A percentile compares a stretch with the other conserved stretches of the same genome.
Conservation (phyloP, 2,888 invertebrate genomes). For the Sarcophaga caerulescens region DNA sequence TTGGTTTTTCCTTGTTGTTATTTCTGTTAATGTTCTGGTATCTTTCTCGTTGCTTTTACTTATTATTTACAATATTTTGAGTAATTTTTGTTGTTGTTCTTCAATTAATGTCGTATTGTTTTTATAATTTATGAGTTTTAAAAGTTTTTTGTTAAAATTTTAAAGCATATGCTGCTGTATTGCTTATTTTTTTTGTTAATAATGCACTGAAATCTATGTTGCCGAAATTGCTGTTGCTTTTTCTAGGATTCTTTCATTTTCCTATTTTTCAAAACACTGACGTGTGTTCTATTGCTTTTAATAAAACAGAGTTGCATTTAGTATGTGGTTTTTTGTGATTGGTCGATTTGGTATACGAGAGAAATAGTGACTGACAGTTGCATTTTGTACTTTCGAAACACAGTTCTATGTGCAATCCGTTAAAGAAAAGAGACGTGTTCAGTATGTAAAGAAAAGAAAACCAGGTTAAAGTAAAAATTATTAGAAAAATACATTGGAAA, state of each 20-base stretch:
- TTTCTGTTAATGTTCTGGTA: slow-evolving; percentile 10
- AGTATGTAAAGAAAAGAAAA: not conserved
- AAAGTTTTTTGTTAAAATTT: slow-evolving; percentile 14
- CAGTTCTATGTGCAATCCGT: slow-evolving; percentile 15
- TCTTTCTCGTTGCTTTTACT: not conserved
- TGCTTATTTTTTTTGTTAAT: slow-evolving; percentile 30
- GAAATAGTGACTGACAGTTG: slow-evolving; percentile 2
- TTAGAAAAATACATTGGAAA: not conserved
- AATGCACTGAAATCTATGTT: slow-evolving; percentile 43
- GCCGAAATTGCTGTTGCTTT: slow-evolving; percentile 21
- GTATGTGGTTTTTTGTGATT: slow-evolving; percentile 69
- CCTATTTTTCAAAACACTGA: slow-evolving; percentile 60
- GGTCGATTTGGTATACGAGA: slow-evolving; percentile 39
- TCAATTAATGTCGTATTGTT: slow-evolving; percentile 25
- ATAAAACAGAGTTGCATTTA: slow-evolving; percentile 67
- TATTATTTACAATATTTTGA: slow-evolving; percentile 21
- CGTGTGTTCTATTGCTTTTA: slow-evolving; percentile 47
- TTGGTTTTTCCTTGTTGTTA: slow-evolving; percentile 15
- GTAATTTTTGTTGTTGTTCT: slow-evolving; percentile 32
- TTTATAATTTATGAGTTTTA: not conserved
- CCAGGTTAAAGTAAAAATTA: too few relatives aligned
- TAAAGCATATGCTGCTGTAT: slow-evolving; percentile 26
- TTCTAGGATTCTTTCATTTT: slow-evolving; percentile 37
- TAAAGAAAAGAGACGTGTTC: slow-evolving; percentile 19
- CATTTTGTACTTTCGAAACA: not conserved